Evolutionary conservation across 1,140 invertebrate species (phyloP).

Genomic region (Belonocnema kinseyi): DNA sequence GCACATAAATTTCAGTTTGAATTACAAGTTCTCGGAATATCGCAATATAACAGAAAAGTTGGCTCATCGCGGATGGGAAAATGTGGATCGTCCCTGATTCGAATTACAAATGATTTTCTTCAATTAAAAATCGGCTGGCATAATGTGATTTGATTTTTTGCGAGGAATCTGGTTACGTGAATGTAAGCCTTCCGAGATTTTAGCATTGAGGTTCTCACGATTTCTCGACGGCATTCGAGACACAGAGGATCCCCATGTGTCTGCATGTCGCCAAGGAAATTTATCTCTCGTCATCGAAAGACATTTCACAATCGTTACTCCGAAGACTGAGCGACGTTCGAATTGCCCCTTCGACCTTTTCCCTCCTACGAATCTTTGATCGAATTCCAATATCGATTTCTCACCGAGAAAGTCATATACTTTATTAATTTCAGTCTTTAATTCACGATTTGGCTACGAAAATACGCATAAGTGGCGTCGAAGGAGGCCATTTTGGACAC

Average conservation of each 20-base stretch:
- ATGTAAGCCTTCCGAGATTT: conserved; percentile 9
- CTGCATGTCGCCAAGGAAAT: conserved; percentile 24
- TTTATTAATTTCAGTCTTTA: no score
- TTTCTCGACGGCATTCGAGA: conserved; percentile 3
- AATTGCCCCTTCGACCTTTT: conserved; percentile 12
- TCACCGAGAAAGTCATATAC: no score
- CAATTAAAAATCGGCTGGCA: conserved; percentile 7
- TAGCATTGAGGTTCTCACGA: conserved; percentile 24
- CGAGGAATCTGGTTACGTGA: conserved; percentile 11
- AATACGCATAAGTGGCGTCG: no score
- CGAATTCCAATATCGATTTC: no score
- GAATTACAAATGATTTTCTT: conserved; percentile 28
- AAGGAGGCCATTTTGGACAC: no score
- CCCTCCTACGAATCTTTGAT: not conserved
- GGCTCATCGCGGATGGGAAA: conserved; percentile 15
- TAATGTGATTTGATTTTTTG: not conserved
- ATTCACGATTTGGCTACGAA: no score
- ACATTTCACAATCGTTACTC: conserved; percentile 1
- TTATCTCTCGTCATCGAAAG: conserved; percentile 21
- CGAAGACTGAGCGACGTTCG: conserved; percentile 8
- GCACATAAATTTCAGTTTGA: not conserved
- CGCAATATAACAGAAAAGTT: not conserved
- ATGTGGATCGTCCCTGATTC: conserved; percentile 24
- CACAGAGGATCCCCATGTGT: conserved; percentile 17
- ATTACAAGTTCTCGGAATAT: conserved; percentile 6